Evolutionary conservation across 2,888 invertebrate genomes (phyloP).

Genomic region (Andrena marginata): DNA sequence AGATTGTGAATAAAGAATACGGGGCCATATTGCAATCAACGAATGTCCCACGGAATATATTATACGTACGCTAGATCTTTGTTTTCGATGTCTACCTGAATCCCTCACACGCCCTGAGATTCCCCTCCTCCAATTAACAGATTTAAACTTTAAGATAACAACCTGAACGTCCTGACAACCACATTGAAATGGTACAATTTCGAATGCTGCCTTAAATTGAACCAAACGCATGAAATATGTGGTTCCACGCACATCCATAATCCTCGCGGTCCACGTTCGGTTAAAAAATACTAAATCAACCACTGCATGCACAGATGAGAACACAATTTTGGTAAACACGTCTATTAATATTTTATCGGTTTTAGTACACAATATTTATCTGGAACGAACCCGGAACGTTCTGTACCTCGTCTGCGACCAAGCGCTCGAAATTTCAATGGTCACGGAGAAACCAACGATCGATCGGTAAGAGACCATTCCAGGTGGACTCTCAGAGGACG

Average conservation of each 20-base stretch:
- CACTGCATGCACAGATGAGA: constrained; percentile 44
- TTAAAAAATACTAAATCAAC: constrained; percentile 44
- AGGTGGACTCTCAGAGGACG: neutral
- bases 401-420: constrained; percentile 1
- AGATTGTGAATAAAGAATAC: constrained; percentile 62
- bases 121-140: neutral
- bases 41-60: constrained; percentile 47
- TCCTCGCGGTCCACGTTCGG: constrained; percentile 53
- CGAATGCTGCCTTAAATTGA: too few species aligned
- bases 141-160: neutral
- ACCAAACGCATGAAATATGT: constrained; percentile 15
- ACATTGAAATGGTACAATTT: too few species aligned
- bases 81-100: constrained; percentile 12
- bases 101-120: neutral
- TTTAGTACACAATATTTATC: constrained; percentile 55
- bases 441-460: constrained; percentile 26
- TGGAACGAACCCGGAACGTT: constrained; percentile 29
- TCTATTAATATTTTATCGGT: constrained; percentile 47
- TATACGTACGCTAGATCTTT: constrained; percentile 32
- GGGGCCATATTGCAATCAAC: constrained; percentile 51
- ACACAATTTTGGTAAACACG: constrained; percentile 55
- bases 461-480: constrained; percentile 54
- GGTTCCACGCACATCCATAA: constrained; percentile 36
- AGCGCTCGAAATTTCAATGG: neutral
- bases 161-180: neutral